Base-by-base conservation (phyloP, 2,797 vertebrate genomes). In the Diplodus sargus region DNA sequence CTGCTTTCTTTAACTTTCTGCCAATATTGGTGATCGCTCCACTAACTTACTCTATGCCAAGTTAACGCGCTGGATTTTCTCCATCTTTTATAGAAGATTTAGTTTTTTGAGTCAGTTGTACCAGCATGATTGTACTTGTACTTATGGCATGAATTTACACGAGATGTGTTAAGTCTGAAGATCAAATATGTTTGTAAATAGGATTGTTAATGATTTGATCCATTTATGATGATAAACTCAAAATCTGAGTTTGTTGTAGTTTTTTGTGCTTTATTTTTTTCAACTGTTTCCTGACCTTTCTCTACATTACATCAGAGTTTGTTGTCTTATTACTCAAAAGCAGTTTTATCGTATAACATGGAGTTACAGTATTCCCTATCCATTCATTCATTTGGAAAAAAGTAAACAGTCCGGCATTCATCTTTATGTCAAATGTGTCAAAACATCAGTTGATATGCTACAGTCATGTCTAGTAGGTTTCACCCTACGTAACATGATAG, bases 321-420 rank as follows among this genome's bases (percentile, higher is more conserved):
- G 49, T n/a, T 52, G 49, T 66, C 7, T 59, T 30, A 52, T 30
- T n/a, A 68, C 12, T 66, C n/a, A 10, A 52, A 52, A 58, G 23
- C 45, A 25, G 28, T 70, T 45, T 70, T 28, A 56, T 34, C 4
- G 30, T 34, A 34, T 6, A 34, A 34, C 30, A 7, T 7, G 30
- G 30, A 5, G 30, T 7, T 34, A 34, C 30, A 34, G 30, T 34
- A 34, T 34, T 5, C 30, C 30, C 30, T 7, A 7, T 28, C 2
- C 28, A 28, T 28, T 28, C 4, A 28, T 28, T 28, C 28, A 28
- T 28, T 28, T 28, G 28, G 28, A 28, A 28, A 28, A 28, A 28
- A 28, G 28, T 28, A 28, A 28, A 28, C 3, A 28, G 28, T 28
- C 28, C 28, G 28, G 28, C 28, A 28, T 28, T 28, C 28, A 28